Evolutionary conservation across 2,797 vertebrate genomes (phyloP).

Genomic region (Notoglanidium macrostoma): DNA sequence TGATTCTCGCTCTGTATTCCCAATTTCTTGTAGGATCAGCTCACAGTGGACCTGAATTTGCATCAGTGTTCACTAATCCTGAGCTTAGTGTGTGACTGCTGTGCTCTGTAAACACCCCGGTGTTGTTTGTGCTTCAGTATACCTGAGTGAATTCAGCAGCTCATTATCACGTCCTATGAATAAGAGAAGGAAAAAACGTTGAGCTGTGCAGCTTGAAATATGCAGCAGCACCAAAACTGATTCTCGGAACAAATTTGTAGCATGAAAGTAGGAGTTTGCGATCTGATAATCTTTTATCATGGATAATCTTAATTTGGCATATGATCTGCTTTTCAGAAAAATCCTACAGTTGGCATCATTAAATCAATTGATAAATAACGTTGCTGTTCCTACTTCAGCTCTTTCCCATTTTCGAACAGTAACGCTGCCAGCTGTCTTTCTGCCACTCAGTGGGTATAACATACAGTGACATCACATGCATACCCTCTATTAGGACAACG

Average conservation of each 20-base stretch:
- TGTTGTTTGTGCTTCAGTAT: not conserved
- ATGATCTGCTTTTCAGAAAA: too few relatives aligned
- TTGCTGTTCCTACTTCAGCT: too few relatives aligned
- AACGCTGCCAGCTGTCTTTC: too few relatives aligned
- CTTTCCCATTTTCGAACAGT: too few relatives aligned
- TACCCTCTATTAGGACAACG: too few relatives aligned
- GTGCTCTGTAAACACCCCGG: not conserved
- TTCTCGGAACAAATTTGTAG: not conserved
- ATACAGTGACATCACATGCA: too few relatives aligned
- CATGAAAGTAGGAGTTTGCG: not conserved
- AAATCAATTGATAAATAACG: too few relatives aligned
- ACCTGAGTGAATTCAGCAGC: not conserved
- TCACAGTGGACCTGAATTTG: constrained; percentile 25
- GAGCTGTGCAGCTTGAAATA: not conserved
- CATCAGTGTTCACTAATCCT: constrained; percentile 1
- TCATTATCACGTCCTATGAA: not conserved
- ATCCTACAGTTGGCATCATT: too few relatives aligned
- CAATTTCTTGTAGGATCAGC: not conserved
- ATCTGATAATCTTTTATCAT: too few relatives aligned
- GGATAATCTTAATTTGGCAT: too few relatives aligned
- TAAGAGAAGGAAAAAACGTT: not conserved
- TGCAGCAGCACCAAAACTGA: not conserved
- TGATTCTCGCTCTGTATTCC: not conserved
- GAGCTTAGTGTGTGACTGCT: not conserved
- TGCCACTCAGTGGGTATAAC: too few relatives aligned